Evolutionary conservation across 30 jellyfish, hydroid and myxozoan species (phyloP).

Genomic region (Aurelia aurita): DNA sequence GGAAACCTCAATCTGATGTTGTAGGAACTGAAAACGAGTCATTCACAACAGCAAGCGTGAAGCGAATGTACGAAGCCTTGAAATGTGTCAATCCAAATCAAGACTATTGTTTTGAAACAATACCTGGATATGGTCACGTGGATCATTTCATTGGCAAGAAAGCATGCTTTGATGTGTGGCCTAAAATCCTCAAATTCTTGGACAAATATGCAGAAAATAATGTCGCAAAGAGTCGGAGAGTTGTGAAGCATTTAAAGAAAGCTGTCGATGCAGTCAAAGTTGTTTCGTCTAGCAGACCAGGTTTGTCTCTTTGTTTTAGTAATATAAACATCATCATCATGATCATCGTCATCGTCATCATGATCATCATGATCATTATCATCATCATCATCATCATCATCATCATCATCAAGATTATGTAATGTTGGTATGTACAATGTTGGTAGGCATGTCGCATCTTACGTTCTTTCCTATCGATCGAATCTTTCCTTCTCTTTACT

Average conservation of each 20-base stretch:
- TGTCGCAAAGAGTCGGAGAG: slow-evolving; percentile 3
- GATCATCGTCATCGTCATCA: too few relatives aligned
- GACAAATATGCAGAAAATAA: slow-evolving; percentile 74
- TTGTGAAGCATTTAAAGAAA: slow-evolving; percentile 31
- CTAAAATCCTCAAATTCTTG: slow-evolving; percentile 42
- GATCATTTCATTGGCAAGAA: slow-evolving; percentile 82
- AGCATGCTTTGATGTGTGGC: slow-evolving; percentile 79
- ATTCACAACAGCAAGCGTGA: slow-evolving; percentile 31
- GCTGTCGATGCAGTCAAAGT: slow-evolving; percentile 5
- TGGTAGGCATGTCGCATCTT: too few relatives aligned
- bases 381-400: too few relatives aligned
- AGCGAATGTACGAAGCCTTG: slow-evolving; percentile 33
- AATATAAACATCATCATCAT: background rate
- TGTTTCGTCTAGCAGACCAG: slow-evolving; percentile 19
- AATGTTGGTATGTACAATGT: too few relatives aligned
- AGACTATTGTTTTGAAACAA: slow-evolving; percentile 29
- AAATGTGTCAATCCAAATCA: slow-evolving; percentile 57
- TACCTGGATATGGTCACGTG: slow-evolving; percentile 86
- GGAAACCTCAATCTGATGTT: background rate
- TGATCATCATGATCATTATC: too few relatives aligned
- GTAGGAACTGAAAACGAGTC: slow-evolving; percentile 65
- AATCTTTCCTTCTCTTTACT: too few relatives aligned
- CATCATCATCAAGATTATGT: too few relatives aligned
- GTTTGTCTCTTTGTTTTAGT: slow-evolving; percentile 1
- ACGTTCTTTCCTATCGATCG: too few relatives aligned